Percentiles rank a stretch among this genome's conserved stretches.
phyloP scores from a whole-genome alignment of 2,797 vertebrate genomes.

The Acipenser oxyrinchus region DNA sequence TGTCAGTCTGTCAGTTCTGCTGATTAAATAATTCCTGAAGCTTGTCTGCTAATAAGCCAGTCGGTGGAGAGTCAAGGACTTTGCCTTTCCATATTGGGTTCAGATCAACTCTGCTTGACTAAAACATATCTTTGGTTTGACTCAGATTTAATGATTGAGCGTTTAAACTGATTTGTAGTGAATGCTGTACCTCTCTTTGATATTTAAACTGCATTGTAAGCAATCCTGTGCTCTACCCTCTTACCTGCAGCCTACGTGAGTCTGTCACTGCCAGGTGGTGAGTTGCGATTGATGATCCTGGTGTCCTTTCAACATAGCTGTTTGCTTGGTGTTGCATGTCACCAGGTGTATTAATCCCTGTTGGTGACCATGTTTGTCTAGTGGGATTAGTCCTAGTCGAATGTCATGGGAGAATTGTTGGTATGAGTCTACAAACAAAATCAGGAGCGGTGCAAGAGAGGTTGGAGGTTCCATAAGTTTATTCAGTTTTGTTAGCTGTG shows the following conservation, averaged over 20 bases:
- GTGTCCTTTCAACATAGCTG: not conserved
- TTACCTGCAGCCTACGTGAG: too few species aligned
- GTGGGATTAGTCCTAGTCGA: not conserved
- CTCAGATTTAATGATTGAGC: too few species aligned
- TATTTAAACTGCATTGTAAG: too few species aligned
- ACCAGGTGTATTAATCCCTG: not conserved
- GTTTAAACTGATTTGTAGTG: too few species aligned
- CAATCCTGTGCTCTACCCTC: too few species aligned
- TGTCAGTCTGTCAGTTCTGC: conserved; percentile 51
- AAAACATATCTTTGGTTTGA: conserved; percentile 7
- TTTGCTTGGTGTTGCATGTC: not conserved
- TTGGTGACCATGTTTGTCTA: not conserved
- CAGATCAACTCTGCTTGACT: conserved; percentile 6
- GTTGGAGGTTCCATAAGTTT: too few species aligned
- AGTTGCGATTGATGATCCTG: not conserved
- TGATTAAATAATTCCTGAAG: not conserved
- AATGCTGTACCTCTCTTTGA: too few species aligned
- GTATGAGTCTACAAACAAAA: not conserved
- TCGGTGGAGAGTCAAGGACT: conserved; percentile 3
- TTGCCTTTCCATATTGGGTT: conserved; percentile 22
- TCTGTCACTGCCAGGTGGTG: too few species aligned
- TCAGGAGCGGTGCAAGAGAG: too few species aligned
- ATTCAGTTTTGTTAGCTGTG: too few species aligned
- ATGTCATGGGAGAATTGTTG: conserved; percentile 3
- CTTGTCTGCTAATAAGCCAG: conserved; percentile 41